Evolutionary conservation across 2,113 vertebrate genomes (phyloP), one percentile per base, ranked within the genome.

Genomic region (Sorex araneus): DNA sequence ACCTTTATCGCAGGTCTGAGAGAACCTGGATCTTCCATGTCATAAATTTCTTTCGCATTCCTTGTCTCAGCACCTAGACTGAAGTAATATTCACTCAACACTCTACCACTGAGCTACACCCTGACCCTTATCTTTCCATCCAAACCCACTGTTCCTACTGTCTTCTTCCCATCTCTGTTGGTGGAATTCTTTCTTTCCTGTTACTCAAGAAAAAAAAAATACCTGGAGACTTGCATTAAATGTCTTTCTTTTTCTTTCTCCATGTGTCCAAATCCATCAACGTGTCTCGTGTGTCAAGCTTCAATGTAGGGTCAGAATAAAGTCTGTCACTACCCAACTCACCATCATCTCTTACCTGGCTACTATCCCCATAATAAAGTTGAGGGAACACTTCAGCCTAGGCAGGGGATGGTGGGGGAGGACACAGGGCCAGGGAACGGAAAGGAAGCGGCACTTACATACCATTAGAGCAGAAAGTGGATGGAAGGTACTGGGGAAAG

Each of bases 181-280:
- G 28, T 67, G 12, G 34, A 87, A 83, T 21, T 78, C n/a, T 63
- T 25, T 82, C 79, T 80, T 69, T 67, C 54, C 34, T n/a, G 43
- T 73, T 67, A 25, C 3, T 80, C 30, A 36, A 30, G 10, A 40
- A 40, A 30, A 67, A 10, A 71, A 18, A 36, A 34, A 84, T 18
- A 69, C 11, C 13, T 57, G 43, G 8, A 27, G 2, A 27, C 28
- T 60, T 60, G 43, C 66, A 54, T 28, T 78, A 27, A 73, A 15
- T 47, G 71, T 43, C 28, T 73, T 82, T 43, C 16, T 66, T 84
- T 40, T 92, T 87, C 43, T 86, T 40, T 84, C n/a, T 18, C 28
- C 18, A 54, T n/a, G 43, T 30, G 76, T 81, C 32, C 54, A 77
- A 50, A 80, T 40, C 21, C 69, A 34, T 80, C 76, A 82, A 34